phyloP scores from a whole-genome alignment of 2,797 vertebrate genomes.

The Tolypeutes matacus region DNA sequence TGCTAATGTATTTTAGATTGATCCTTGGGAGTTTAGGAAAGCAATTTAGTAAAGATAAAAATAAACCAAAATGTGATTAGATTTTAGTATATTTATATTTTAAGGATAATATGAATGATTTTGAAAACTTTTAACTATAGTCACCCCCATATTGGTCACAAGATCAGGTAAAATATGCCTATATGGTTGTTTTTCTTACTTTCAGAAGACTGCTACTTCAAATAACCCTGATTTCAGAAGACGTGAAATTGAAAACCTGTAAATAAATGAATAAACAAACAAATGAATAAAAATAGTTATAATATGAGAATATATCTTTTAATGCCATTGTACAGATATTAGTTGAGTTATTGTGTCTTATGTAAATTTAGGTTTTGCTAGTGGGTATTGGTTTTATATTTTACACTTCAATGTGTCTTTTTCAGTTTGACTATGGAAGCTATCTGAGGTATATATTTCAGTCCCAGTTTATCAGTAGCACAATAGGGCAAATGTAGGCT shows the following conservation, averaged over 20 bases:
- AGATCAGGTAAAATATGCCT: not conserved
- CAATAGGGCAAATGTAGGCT: not conserved
- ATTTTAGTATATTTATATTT: constrained; percentile 11
- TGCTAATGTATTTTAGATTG: not conserved
- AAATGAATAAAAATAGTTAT: not conserved
- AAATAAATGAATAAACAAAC: not conserved
- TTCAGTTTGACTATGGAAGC: not conserved
- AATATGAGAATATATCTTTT: not conserved
- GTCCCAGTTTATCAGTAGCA: not conserved
- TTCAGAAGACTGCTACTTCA: not conserved
- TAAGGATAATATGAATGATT: not conserved
- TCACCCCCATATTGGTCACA: not conserved
- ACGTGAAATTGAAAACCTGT: not conserved
- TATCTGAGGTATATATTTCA: not conserved
- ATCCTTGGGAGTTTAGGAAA: not conserved
- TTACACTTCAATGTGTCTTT: not conserved
- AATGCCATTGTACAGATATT: not conserved
- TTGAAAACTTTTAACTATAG: not conserved
- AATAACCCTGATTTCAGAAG: not conserved
- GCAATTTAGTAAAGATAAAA: not conserved
- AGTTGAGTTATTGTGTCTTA: not conserved
- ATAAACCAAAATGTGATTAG: not conserved
- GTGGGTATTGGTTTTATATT: not conserved
- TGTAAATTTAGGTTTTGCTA: constrained; percentile 26
- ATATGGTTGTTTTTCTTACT: not conserved